phyloP scores from a whole-genome alignment of 2,797 vertebrate genomes.

The Syncerus caffer region DNA sequence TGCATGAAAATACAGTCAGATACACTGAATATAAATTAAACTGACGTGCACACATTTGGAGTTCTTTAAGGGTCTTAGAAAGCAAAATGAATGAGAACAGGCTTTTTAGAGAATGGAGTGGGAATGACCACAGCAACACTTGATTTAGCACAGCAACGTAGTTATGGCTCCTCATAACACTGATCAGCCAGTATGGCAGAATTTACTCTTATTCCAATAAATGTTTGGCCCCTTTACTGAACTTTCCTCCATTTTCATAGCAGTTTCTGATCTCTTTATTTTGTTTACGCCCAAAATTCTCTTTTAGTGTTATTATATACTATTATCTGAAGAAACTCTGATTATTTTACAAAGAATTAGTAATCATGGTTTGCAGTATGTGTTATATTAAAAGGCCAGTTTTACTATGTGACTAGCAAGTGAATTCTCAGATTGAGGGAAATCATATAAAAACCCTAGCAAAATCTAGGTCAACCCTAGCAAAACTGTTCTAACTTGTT shows the following conservation, averaged over 20 bases:
- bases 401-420: neutral
- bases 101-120: slow-evolving; percentile 34
- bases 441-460: neutral
- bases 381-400: slow-evolving; percentile 35
- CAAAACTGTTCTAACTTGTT: neutral
- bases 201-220: slow-evolving; percentile 14
- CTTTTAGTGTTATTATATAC: slow-evolving; percentile 37
- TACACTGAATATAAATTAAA: slow-evolving; percentile 42
- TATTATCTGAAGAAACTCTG: slow-evolving; percentile 44
- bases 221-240: neutral
- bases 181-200: neutral
- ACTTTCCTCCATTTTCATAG: slow-evolving; percentile 9
- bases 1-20: slow-evolving; percentile 1
- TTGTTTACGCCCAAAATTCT: slow-evolving; percentile 35
- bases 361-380: neutral
- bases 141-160: neutral
- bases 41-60: neutral
- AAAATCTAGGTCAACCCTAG: neutral
- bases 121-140: neutral
- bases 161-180: neutral
- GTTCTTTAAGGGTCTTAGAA: slow-evolving; percentile 23
- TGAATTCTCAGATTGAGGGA: slow-evolving; percentile 10
- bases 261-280: slow-evolving; percentile 55
- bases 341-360: slow-evolving; percentile 60
- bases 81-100: slow-evolving; percentile 39